Conservation (phyloP, 2,113 vertebrate species). For the Astur gentilis region DNA sequence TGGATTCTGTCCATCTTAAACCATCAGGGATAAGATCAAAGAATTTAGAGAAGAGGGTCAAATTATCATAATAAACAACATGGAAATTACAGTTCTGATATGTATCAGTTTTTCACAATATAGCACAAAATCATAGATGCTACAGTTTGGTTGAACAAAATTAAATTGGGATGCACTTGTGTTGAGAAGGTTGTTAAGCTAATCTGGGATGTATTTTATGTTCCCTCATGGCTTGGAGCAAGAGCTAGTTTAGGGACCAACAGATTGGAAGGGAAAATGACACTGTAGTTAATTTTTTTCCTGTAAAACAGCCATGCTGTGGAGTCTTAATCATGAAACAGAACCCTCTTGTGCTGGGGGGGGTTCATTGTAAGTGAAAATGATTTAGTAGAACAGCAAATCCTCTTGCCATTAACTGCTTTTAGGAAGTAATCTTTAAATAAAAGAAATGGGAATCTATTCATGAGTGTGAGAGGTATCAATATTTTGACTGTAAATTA, state of each 20-base stretch:
- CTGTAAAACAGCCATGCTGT: neutral
- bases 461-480: neutral
- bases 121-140: neutral
- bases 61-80: neutral
- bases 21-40: neutral
- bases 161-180: neutral
- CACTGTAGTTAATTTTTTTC: neutral
- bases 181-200: neutral
- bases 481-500: neutral
- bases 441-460: neutral
- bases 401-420: neutral
- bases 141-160: neutral
- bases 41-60: neutral
- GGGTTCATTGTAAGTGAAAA: neutral
- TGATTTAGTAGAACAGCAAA: neutral
- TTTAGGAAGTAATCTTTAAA: neutral
- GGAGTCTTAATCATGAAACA: neutral
- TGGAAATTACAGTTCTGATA: neutral
- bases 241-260: neutral
- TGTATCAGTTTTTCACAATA: neutral
- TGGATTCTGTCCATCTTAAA: neutral
- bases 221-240: neutral
- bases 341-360: neutral
- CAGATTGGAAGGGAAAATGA: neutral
- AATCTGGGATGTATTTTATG: neutral